These are phyloP conservation scores for Oreocharis arfaki DNA, from an alignment of 2,113 vertebrate species.

Conservation along the genomic window DNA sequence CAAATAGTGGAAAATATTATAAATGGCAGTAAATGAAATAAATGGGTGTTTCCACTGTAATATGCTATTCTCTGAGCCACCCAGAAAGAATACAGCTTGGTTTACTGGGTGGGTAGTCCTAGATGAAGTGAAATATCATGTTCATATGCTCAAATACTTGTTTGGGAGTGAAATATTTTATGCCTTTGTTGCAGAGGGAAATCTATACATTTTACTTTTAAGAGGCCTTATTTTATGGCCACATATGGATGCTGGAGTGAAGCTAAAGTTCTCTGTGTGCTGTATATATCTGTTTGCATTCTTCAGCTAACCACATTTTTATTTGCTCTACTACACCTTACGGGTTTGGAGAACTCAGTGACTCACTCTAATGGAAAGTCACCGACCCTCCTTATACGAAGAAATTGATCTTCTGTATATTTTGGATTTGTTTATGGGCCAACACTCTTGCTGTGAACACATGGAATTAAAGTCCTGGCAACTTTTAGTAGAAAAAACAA, in stretches of 20 bases:
- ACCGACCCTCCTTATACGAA: background rate
- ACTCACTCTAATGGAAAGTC: conserved; percentile 17
- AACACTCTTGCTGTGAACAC: background rate
- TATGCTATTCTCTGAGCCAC: conserved; percentile 74
- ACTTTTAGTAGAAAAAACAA: background rate
- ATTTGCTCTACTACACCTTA: conserved; percentile 46
- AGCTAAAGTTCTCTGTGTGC: background rate
- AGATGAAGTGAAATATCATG: conserved; percentile 65
- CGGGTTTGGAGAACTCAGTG: conserved; percentile 44
- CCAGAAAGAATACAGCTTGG: conserved; percentile 75
- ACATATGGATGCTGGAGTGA: conserved; percentile 18
- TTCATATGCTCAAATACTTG: conserved; percentile 41
- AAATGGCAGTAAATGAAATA: conserved; percentile 80
- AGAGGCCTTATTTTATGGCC: conserved; percentile 26
- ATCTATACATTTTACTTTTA: conserved; percentile 28
- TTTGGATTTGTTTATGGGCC: conserved; percentile 49
- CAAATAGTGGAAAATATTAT: conserved; percentile 83
- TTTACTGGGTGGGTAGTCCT: conserved; percentile 66
- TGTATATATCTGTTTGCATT: conserved; percentile 39
- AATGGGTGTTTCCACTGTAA: conserved; percentile 79
- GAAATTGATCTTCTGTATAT: conserved; percentile 40
- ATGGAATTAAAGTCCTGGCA: background rate
- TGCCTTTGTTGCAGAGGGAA: conserved; percentile 61
- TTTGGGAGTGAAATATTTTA: conserved; percentile 45
- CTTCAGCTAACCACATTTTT: conserved; percentile 37